Evolutionary conservation across 2,113 vertebrate genomes (phyloP).

Genomic region (Brachyistius frenatus): DNA sequence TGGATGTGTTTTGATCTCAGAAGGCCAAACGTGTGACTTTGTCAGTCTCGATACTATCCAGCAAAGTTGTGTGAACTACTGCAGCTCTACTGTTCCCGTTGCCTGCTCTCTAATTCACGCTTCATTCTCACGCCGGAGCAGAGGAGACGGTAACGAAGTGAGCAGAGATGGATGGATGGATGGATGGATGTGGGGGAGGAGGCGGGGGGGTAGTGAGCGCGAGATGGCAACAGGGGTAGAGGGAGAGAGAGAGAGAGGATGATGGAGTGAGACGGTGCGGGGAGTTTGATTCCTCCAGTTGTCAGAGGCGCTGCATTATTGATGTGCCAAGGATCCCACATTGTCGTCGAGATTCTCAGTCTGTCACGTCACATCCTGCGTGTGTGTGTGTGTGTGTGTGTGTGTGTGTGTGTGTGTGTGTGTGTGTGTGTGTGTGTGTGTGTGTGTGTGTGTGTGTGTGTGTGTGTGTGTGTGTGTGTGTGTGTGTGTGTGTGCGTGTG

Average conservation of each 20-base stretch:
- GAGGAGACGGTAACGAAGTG: constrained; percentile 49
- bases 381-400: background rate
- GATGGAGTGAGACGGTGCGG: constrained; percentile 53
- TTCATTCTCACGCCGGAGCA: constrained; percentile 19
- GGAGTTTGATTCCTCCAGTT: constrained; percentile 73
- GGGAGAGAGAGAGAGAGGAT: constrained; percentile 27
- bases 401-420: constrained; percentile 1
- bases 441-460: background rate
- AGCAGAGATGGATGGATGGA: constrained; percentile 48
- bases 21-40: constrained; percentile 32
- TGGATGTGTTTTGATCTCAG: constrained; percentile 46
- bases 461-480: background rate
- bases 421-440: background rate
- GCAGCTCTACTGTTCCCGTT: constrained; percentile 1
- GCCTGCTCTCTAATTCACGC: constrained; percentile 54
- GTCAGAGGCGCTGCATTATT: constrained; percentile 80
- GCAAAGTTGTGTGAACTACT: constrained; percentile 37
- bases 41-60: constrained; percentile 23
- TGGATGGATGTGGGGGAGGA: background rate
- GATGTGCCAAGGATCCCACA: constrained; percentile 71
- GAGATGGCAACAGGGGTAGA: constrained; percentile 23
- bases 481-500: constrained; percentile 4
- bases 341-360: constrained; percentile 63
- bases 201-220: constrained; percentile 16
- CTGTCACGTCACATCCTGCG: constrained; percentile 68